Conservation (phyloP, 2,888 invertebrate genomes). For the Erebia aethiops region DNA sequence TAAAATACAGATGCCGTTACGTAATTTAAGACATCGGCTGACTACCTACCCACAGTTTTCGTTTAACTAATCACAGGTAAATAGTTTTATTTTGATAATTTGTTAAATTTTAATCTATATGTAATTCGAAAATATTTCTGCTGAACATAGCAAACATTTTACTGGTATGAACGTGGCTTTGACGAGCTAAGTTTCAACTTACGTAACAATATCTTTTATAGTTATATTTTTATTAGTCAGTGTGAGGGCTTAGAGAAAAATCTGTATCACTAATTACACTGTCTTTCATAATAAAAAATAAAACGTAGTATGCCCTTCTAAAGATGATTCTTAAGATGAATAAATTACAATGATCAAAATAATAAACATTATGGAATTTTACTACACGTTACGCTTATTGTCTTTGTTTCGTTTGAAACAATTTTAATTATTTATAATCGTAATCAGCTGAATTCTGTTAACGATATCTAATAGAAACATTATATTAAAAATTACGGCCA, state of each 20-base stretch:
- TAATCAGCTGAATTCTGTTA: background rate
- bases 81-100: no score
- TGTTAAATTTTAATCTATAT: no score
- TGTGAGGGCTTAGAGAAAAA: slow-evolving; percentile 25
- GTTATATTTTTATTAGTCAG: slow-evolving; percentile 13
- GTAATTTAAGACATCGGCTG: background rate
- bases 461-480: background rate
- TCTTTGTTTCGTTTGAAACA: slow-evolving; percentile 45
- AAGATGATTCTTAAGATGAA: slow-evolving; percentile 7
- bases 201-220: background rate
- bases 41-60: no score
- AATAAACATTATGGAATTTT: slow-evolving; percentile 15
- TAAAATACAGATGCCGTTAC: slow-evolving; percentile 16
- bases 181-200: background rate
- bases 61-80: no score
- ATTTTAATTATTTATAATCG: slow-evolving; percentile 10
- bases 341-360: background rate
- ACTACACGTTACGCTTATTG: slow-evolving; percentile 46
- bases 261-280: background rate
- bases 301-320: background rate
- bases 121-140: no score
- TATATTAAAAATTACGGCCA: background rate
- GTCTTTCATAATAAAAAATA: background rate
- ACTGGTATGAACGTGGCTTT: no score
- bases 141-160: no score